Evolutionary conservation across 2,888 invertebrate genomes (phyloP).

Genomic region (Patella caerulea): DNA sequence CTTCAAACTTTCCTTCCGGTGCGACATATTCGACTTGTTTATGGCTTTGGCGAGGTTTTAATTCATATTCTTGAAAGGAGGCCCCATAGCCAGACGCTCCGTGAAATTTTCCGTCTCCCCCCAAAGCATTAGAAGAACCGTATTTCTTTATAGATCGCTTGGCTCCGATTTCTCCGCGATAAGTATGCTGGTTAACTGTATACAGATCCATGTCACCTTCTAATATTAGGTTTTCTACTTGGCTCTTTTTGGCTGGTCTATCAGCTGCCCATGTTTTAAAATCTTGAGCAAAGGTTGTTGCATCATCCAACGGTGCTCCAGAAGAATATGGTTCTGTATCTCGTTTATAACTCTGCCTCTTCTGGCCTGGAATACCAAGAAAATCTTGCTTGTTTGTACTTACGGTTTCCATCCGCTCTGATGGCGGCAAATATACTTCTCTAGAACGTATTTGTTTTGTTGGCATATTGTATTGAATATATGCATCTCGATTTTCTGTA

Average conservation of each 20-base stretch:
- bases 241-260: conserved; percentile 14
- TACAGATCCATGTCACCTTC: conserved; percentile 58
- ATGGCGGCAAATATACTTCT: conserved; percentile 34
- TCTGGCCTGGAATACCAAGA: conserved; percentile 23
- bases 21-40: conserved; percentile 35
- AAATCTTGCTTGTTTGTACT: conserved; percentile 49
- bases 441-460: conserved; percentile 41
- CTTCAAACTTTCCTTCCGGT: conserved; percentile 53
- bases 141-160: conserved; percentile 24
- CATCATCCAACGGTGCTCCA: conserved; percentile 39
- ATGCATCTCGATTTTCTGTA: conserved; percentile 64
- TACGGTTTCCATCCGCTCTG: conserved; percentile 57
- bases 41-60: background rate
- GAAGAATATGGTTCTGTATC: conserved; percentile 28
- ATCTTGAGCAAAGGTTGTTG: conserved; percentile 43
- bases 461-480: conserved; percentile 55
- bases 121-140: conserved; percentile 31
- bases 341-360: conserved; percentile 42
- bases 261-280: conserved; percentile 43
- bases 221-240: conserved; percentile 46
- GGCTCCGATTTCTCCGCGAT: conserved; percentile 20
- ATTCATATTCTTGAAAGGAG: conserved; percentile 18
- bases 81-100: conserved; percentile 25
- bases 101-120: conserved; percentile 30
- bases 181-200: conserved; percentile 50